Evolutionary conservation across 2,113 vertebrate genomes (phyloP), one percentile per base, ranked within the genome.

Genomic region (Pedetes capensis): DNA sequence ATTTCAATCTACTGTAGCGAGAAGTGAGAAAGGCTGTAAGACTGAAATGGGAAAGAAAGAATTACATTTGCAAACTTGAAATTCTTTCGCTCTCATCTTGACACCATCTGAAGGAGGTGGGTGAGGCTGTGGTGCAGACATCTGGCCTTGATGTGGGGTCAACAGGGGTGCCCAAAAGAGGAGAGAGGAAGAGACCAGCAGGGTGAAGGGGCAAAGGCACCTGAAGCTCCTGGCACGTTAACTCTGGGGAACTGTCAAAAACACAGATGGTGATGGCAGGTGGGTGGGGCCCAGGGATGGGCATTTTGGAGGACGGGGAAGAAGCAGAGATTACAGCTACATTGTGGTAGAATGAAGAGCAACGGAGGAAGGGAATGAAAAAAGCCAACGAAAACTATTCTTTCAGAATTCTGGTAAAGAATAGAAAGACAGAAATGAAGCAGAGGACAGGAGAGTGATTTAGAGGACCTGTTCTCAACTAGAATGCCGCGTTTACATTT

Each of bases 141-240:
- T 18, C 3, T 55, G 34, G 8, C 34, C 16, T 5, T 12, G 14
- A 3, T n/a, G n/a, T n/a, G n/a, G n/a, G 10, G 22, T 25, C 3
- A 25, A 44, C 3, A 32, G 2, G 0, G 32, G 18, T 0, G 16
- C 34, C 1, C 63, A n/a, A n/a, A n/a, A n/a, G n/a, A n/a, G n/a
- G n/a, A n/a, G n/a, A n/a, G n/a, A n/a, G n/a, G n/a, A n/a, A n/a
- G n/a, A n/a, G n/a, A n/a, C n/a, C n/a, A n/a, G n/a, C n/a, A 69
- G 25, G 22, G 8, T 44, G 13, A 37, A 2, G 17, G 32, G 53
- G 27, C 13, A 68, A 37, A 71, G 25, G 23, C 12, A 2, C 5
- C 12, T 17, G 8, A 8, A 7, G 29, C 18, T 37, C 55, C 34
- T 42, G 32, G 61, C 11, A 9, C 1, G 8, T 8, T 0, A 11